A percentile compares a stretch with the other conserved stretches of the same genome.
Conservation (phyloP, 1,140 invertebrate species). For the Archivesica marissinica region DNA sequence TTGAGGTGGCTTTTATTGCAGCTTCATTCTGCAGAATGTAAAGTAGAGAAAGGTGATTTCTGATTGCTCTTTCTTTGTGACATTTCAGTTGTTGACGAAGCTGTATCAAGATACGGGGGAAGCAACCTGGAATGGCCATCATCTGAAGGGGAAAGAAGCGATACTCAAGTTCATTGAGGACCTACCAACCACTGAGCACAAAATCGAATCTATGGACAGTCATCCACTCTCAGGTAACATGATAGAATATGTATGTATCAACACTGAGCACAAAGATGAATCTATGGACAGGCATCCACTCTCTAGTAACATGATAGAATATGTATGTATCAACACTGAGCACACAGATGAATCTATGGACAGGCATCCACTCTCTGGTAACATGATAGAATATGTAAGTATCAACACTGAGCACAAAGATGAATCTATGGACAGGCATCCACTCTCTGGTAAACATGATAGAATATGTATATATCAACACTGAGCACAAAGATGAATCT, state of each 20-base stretch:
- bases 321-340: too few species aligned
- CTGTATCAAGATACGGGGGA: conserved; percentile 92
- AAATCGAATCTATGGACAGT: conserved; percentile 89
- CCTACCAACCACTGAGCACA: conserved; percentile 89
- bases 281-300: conserved; percentile 92
- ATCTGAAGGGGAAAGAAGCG: conserved; percentile 88
- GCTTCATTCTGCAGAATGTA: too few species aligned
- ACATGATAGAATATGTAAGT: too few species aligned
- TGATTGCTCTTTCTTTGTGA: too few species aligned
- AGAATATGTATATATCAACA: too few species aligned
- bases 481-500: too few species aligned
- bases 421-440: conserved; percentile 91
- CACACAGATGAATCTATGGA: conserved; percentile 90
- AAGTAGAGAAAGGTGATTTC: too few species aligned
- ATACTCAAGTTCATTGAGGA: conserved; percentile 92
- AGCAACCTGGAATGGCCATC: conserved; percentile 94
- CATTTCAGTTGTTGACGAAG: conserved; percentile 88
- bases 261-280: conserved; percentile 88
- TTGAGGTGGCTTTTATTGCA: too few species aligned
- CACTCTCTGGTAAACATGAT: conserved; percentile 89
- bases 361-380: conserved; percentile 90
- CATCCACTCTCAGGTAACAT: conserved; percentile 90
- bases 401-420: conserved; percentile 89
- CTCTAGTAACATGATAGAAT: too few species aligned
- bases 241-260: too few species aligned